A percentile compares a stretch with the other conserved stretches of the same genome.
Evolutionary conservation across 2,113 vertebrate genomes (phyloP).

Genomic region (Oncorhynchus gorbuscha): DNA sequence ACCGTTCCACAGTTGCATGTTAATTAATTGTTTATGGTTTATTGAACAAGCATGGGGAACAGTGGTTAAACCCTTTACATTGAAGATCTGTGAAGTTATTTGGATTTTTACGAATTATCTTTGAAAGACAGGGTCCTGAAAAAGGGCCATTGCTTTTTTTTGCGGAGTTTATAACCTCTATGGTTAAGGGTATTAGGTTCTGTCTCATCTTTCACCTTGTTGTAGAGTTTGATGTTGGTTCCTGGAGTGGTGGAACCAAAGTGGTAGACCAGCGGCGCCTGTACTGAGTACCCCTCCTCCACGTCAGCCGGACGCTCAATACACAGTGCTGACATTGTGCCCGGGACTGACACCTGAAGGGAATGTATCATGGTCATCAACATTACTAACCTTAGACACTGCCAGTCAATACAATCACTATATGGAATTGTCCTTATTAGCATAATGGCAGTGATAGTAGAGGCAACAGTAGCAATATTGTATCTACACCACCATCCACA

Average conservation of each 20-base stretch:
- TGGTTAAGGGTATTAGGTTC: neutral
- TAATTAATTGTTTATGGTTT: too few relatives aligned
- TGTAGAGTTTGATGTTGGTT: slow-evolving; percentile 98
- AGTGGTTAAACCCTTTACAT: too few relatives aligned
- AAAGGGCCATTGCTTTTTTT: too few relatives aligned
- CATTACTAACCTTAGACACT: neutral
- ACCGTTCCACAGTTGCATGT: too few relatives aligned
- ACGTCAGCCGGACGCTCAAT: slow-evolving; percentile 95
- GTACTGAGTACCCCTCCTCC: slow-evolving; percentile 95
- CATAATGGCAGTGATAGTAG: too few relatives aligned
- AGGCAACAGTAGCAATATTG: too few relatives aligned
- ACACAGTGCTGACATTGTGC: slow-evolving; percentile 92
- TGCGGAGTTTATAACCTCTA: neutral
- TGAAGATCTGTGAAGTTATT: too few relatives aligned
- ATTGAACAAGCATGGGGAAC: too few relatives aligned
- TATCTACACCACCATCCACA: too few relatives aligned
- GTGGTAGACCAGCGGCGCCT: slow-evolving; percentile 96
- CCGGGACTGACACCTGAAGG: slow-evolving; percentile 86
- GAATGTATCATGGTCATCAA: neutral
- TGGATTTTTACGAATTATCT: too few relatives aligned
- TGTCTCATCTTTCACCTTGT: slow-evolving; percentile 80
- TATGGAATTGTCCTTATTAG: too few relatives aligned
- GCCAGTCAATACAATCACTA: neutral
- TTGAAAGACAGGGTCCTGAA: too few relatives aligned
- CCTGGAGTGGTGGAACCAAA: slow-evolving; percentile 96